phyloP scores from a whole-genome alignment of 2,113 vertebrate genomes.

The Gambusia holbrooki region DNA sequence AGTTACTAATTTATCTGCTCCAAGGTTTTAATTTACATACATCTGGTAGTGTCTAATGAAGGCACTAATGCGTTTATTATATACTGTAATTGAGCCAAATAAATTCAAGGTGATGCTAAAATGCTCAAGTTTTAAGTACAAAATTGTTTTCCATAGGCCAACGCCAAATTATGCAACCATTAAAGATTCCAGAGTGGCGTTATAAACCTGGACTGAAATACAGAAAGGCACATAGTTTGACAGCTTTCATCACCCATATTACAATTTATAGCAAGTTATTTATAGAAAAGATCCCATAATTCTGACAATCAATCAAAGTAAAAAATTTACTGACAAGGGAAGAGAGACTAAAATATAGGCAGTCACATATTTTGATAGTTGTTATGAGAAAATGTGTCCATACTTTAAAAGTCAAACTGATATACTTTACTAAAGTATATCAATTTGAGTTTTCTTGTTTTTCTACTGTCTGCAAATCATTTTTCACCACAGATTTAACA shows the following conservation, averaged over 20 bases:
- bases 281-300: no score
- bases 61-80: background rate
- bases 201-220: background rate
- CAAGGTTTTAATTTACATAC: background rate
- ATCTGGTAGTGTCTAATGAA: background rate
- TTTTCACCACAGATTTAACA: background rate
- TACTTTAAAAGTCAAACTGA: no score
- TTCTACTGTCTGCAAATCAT: background rate
- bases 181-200: background rate
- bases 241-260: no score
- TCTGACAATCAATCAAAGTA: no score
- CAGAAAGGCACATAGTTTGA: background rate
- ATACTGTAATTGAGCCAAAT: background rate
- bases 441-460: background rate
- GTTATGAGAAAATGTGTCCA: no score
- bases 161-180: background rate
- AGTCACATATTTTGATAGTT: background rate
- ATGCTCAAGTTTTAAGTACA: no score
- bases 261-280: no score
- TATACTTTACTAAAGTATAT: no score
- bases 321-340: background rate
- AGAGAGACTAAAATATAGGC: background rate
- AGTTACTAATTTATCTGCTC: background rate
- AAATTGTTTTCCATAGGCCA: no score
- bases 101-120: background rate